Conservation (phyloP, 2,113 vertebrate genomes). For the Ceratotherium simum region DNA sequence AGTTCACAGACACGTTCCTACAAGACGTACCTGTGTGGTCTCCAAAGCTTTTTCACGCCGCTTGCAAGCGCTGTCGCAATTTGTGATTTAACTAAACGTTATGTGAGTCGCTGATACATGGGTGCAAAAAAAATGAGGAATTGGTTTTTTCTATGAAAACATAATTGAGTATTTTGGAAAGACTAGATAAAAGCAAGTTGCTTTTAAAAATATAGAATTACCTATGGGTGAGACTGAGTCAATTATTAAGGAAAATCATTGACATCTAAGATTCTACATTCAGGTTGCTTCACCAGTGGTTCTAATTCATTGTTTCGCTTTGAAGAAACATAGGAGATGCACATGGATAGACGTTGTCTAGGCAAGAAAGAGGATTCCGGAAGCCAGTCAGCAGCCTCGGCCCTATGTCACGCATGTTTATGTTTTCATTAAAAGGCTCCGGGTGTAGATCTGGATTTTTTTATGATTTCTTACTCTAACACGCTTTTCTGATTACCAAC, state of each 20-base stretch:
- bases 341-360: fast-evolving
- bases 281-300: neutral
- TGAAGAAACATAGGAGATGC: neutral
- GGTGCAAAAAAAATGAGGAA: neutral
- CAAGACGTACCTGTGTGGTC: fast-evolving
- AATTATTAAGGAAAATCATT: neutral
- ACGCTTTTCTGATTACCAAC: neutral
- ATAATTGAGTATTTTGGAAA: neutral
- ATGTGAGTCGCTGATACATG: neutral
- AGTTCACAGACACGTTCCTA: fast-evolving
- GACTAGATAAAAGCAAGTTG: neutral
- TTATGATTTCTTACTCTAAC: neutral
- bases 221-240: neutral
- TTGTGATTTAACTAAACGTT: neutral
- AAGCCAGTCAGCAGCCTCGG: neutral
- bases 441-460: neutral
- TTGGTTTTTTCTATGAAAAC: neutral
- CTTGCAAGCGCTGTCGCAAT: fast-evolving
- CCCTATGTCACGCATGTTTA: fast-evolving
- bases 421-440: fast-evolving
- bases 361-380: neutral
- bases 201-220: neutral
- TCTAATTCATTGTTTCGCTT: neutral
- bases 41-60: fast-evolving
- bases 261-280: neutral